phyloP scores from a whole-genome alignment of 1,140 invertebrate genomes.

The Megathymus violae region DNA sequence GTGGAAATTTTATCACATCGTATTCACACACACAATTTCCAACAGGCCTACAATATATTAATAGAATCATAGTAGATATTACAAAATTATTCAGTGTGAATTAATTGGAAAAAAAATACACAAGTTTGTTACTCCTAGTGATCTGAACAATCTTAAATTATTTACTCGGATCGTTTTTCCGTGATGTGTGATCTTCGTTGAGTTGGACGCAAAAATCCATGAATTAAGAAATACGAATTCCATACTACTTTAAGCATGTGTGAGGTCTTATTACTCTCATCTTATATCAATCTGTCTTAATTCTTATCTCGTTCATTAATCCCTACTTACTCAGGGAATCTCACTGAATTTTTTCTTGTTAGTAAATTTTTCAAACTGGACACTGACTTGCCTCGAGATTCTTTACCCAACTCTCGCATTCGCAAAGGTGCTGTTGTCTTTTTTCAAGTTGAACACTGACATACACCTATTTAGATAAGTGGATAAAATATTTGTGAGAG shows the following conservation, averaged over 20 bases:
- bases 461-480: conserved; percentile 36
- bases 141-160: too few relatives aligned
- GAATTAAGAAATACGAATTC: conserved; percentile 9
- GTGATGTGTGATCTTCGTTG: neutral
- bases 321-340: conserved; percentile 32
- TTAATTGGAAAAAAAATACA: too few relatives aligned
- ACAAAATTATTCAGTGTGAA: too few relatives aligned
- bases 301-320: conserved; percentile 34
- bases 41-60: too few relatives aligned
- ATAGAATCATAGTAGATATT: too few relatives aligned
- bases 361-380: conserved; percentile 32
- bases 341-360: conserved; percentile 35
- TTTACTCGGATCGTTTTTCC: neutral
- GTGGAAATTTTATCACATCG: too few relatives aligned
- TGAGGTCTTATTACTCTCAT: conserved; percentile 34
- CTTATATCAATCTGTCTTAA: conserved; percentile 32
- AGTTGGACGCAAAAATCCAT: conserved; percentile 2
- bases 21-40: too few relatives aligned
- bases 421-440: conserved; percentile 23
- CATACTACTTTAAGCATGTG: conserved; percentile 20
- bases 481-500: conserved; percentile 36
- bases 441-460: conserved; percentile 26
- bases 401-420: conserved; percentile 33
- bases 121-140: too few relatives aligned
- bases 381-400: conserved; percentile 27